Evolutionary conservation across 2,888 invertebrate genomes (phyloP), one percentile per base, ranked within the genome.

Genomic region (Coleophora deauratella): DNA sequence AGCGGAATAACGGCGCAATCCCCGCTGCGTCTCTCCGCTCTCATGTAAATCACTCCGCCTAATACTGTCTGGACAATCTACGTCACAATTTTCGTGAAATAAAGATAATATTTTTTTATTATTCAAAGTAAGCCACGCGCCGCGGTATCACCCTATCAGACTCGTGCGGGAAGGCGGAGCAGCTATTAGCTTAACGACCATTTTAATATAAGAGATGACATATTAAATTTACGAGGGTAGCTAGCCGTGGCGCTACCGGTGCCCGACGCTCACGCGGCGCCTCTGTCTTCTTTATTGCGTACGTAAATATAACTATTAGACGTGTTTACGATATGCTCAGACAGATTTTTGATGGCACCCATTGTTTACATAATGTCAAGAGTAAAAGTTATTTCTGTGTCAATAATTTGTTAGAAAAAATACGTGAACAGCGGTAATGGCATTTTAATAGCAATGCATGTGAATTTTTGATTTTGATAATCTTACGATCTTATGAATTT

Each of bases 121-220:
- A 62, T 66, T 68, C 61, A 66, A 68, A 68, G 66, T 67, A 63
- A 67, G 63, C 59, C 58, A 48, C 61, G 56, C 67, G 63, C 59
- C 58, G 48, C 61, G 56, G 64, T 58, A 66, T 73, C 71, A 71
- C 70, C 72, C 68, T 73, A 74, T 73, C 72, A 70, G 59, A 67
- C 57, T 63, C 58, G 67, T 66, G 70, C 59, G 66, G 57, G 58
- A 66, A 73, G 73, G 74, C 72, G 72, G 70, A 70, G 73, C 62
- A 60, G 78, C 79, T 82, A 82, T 82, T 80, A 84, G 77, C 79
- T 76, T 81, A 82, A 82, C 82, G 82, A 80, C 76, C 75, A 74
- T 82, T 84, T 84, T 84, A 80, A 81, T 84, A 84, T 79, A 74
- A 72, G 70, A 81, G 80, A 80, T 81, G 81, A 84, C 77, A 79